Base-by-base conservation (phyloP, 2,888 invertebrate species). In the Anthrax anthrax region DNA sequence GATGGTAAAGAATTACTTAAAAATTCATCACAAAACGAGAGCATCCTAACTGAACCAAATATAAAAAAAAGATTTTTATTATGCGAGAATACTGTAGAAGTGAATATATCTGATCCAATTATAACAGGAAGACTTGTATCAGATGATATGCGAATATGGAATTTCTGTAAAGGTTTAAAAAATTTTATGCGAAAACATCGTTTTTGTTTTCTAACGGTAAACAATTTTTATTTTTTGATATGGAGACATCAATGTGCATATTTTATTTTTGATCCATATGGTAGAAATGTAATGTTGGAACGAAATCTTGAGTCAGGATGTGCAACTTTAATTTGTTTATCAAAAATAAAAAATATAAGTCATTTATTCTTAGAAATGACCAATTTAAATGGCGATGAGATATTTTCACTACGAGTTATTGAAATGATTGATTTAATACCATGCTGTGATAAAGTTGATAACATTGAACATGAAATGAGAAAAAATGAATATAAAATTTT, bases 231-330 rank as follows among this genome's bases (percentile, higher is more conserved):
- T 52, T 39, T 56, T n/a, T 42, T 67, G 18, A 54, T 66, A 4
- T 67, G 67, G 66, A 59, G 55, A 34, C 56, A 60, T 3, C 44
- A 45, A 0, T 59, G 57, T 3, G 51, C 58, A 2, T 65, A 57
- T 53, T 60, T 67, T 52, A 54, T 66, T 1, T 56, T 65, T 27
- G 66, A 66, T 49, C 53, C 59, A 36, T 60, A 60, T 48, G 66
- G 67, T 0, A 56, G 66, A 3, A 53, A 60, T 4, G 19, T 39
- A 14, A 48, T 48, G 0, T 52, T 63, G 9, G 47, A 47, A 3
- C 19, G 52, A 1, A 58, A 58, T 44, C 42, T 29, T 3, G 58
- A 59, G 0, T 49, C 50, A 6, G 64, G 64, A 1, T 46, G 45
- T 10, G 60, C 59, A 0, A 51, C 60, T 44, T 45, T 66, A 10